Conservation (phyloP, 1,140 invertebrate genomes). For the Halesus radiatus region DNA sequence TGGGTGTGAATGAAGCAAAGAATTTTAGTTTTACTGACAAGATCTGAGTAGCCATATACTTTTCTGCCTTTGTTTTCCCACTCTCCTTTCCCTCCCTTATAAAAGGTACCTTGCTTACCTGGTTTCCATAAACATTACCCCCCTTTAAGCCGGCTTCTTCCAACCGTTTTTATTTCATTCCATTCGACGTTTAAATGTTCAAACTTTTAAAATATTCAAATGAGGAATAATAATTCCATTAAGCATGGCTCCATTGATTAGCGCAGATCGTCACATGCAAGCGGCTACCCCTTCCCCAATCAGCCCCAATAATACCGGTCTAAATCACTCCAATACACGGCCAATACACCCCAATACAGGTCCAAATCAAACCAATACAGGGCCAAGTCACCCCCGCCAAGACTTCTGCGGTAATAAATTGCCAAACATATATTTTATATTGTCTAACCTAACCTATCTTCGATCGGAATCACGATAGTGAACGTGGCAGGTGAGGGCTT, state of each 20-base stretch:
- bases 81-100: too few relatives aligned
- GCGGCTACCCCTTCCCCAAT: slow-evolving; percentile 4
- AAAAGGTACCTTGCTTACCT: too few relatives aligned
- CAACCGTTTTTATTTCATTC: background rate
- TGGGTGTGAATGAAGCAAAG: too few relatives aligned
- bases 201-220: slow-evolving; percentile 37
- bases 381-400: background rate
- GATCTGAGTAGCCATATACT: too few relatives aligned
- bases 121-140: too few relatives aligned
- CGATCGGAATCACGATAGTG: slow-evolving; percentile 53
- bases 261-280: slow-evolving; percentile 47
- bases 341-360: too few relatives aligned
- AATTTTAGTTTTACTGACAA: too few relatives aligned
- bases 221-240: slow-evolving; percentile 12
- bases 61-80: too few relatives aligned
- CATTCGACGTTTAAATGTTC: background rate
- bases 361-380: too few relatives aligned
- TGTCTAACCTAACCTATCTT: slow-evolving; percentile 55
- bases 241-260: slow-evolving; percentile 34
- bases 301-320: background rate
- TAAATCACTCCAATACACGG: too few relatives aligned
- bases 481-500: slow-evolving; percentile 27
- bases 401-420: slow-evolving; percentile 51
- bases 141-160: too few relatives aligned
- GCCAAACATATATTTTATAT: slow-evolving; percentile 57